phyloP scores from a whole-genome alignment of 2,888 invertebrate species.

The Lithosia quadra region DNA sequence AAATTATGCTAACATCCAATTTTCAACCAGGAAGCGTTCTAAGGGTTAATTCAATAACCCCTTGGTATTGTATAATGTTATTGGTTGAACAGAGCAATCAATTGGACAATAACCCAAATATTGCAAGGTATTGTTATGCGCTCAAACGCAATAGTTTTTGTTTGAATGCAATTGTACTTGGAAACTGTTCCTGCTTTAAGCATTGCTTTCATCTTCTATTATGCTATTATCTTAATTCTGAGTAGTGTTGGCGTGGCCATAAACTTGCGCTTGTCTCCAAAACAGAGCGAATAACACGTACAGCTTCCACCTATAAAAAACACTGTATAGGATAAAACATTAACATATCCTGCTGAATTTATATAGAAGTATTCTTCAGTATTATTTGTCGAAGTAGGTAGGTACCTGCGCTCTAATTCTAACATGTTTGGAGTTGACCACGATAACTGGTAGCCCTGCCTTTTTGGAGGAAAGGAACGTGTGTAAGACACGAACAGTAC shows the following conservation, averaged over 20 bases:
- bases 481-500: neutral
- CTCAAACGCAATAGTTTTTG: constrained; percentile 5
- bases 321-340: neutral
- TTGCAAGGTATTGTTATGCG: neutral
- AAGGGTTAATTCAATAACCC: neutral
- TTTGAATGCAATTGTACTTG: constrained; percentile 29
- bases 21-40: neutral
- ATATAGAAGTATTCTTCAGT: neutral
- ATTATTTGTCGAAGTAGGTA: neutral
- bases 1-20: neutral
- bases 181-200: constrained; percentile 39
- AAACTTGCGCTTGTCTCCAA: constrained; percentile 60
- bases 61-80: constrained; percentile 1
- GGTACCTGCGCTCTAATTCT: too few relatives aligned
- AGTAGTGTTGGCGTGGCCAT: constrained; percentile 63
- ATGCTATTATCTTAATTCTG: constrained; percentile 64
- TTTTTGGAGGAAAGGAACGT: too few relatives aligned
- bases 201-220: constrained; percentile 53
- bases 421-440: too few relatives aligned
- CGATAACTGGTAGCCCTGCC: too few relatives aligned
- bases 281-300: constrained; percentile 46
- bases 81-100: neutral
- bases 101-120: neutral
- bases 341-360: neutral
- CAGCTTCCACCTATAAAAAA: constrained; percentile 20